phyloP scores from a whole-genome alignment of 2,113 vertebrate species.

The Neomonachus schauinslandi region DNA sequence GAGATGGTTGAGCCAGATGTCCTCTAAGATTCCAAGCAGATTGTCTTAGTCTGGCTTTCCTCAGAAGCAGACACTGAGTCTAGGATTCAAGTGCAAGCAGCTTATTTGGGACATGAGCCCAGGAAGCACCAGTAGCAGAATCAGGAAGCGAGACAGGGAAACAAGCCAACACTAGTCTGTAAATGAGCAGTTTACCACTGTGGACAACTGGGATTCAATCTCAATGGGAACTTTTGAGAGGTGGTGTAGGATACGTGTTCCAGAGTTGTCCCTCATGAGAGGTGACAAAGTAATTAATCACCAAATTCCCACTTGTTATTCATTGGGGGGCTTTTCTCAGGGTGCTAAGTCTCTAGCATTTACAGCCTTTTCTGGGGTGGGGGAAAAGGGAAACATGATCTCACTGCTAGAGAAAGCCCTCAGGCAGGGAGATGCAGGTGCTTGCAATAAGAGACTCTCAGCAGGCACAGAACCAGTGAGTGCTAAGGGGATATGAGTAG shows the following conservation, averaged over 20 bases:
- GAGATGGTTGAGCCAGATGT: not conserved
- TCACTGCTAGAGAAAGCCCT: slow-evolving; percentile 10
- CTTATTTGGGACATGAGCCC: not conserved
- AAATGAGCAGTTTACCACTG: not conserved
- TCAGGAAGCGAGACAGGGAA: not conserved
- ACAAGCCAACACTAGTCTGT: not conserved
- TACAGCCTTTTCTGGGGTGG: not conserved
- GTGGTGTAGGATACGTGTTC: not conserved
- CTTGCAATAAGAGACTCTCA: slow-evolving; percentile 49
- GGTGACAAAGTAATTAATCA: not conserved
- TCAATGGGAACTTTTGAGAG: not conserved
- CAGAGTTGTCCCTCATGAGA: not conserved
- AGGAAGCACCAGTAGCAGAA: not conserved
- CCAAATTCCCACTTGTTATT: not conserved
- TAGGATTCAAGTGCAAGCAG: not conserved
- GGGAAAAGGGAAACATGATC: not conserved
- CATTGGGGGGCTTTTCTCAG: not conserved
- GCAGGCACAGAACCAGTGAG: not conserved
- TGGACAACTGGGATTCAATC: not conserved
- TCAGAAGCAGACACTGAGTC: not conserved
- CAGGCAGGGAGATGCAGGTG: slow-evolving; percentile 65
- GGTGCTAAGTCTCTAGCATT: not conserved
- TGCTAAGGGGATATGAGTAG: not conserved
- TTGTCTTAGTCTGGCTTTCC: not conserved
- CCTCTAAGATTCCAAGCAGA: not conserved